Evolutionary conservation across 2,888 invertebrate genomes (phyloP).

Genomic region (Drosophila neotestacea): DNA sequence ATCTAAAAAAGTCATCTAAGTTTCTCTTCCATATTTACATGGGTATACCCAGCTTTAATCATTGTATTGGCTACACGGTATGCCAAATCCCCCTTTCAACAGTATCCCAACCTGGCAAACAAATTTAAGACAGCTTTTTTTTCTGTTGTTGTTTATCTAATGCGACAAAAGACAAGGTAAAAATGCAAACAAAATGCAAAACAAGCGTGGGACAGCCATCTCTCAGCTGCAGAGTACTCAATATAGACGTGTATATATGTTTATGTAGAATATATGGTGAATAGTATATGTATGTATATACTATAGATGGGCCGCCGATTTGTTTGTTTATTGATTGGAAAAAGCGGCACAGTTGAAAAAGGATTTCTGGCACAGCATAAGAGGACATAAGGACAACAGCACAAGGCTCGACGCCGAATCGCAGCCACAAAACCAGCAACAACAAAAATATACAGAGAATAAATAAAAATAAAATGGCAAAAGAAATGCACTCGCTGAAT

Average conservation of each 20-base stretch:
- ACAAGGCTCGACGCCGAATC: slow-evolving; percentile 7
- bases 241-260: slow-evolving; percentile 17
- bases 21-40: too few species aligned
- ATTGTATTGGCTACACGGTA: slow-evolving; percentile 7
- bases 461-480: slow-evolving; percentile 5
- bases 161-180: slow-evolving; percentile 58
- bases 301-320: slow-evolving; percentile 53
- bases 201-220: slow-evolving; percentile 19
- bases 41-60: neutral
- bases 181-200: slow-evolving; percentile 59
- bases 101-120: slow-evolving; percentile 44
- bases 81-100: slow-evolving; percentile 28
- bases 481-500: slow-evolving; percentile 36
- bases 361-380: slow-evolving; percentile 39
- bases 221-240: slow-evolving; percentile 10
- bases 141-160: slow-evolving; percentile 55
- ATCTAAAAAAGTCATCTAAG: too few species aligned
- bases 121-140: slow-evolving; percentile 46
- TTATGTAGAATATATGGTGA: neutral
- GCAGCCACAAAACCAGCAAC: slow-evolving; percentile 9
- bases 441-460: neutral
- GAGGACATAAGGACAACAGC: slow-evolving; percentile 29
- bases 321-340: slow-evolving; percentile 68
- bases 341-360: slow-evolving; percentile 37
- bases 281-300: neutral